A percentile compares a stretch with the other conserved stretches of the same genome.
These are phyloP conservation scores for Papilio xuthus DNA, from an alignment of 1,140 invertebrate genomes.

Conservation along the genomic window DNA sequence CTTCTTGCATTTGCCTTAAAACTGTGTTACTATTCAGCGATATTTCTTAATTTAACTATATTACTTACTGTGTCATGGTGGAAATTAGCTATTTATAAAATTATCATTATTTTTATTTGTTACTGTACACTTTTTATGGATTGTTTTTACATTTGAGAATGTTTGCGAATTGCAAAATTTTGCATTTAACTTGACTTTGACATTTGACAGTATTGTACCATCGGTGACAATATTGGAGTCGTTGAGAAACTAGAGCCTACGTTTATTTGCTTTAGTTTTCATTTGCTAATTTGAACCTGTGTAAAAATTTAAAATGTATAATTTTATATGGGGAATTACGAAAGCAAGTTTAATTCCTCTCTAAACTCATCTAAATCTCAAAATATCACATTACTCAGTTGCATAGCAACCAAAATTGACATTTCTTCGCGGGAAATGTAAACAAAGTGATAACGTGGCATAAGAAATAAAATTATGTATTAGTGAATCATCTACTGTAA, in stretches of 20 bases:
- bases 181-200: conserved; percentile 11
- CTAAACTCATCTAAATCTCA: not conserved
- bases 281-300: not conserved
- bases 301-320: not conserved
- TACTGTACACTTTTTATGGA: not conserved
- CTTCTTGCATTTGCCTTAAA: conserved; percentile 19
- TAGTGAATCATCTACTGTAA: not conserved
- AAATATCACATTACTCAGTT: conserved; percentile 41
- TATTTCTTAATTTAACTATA: not conserved
- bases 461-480: conserved; percentile 13
- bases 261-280: not conserved
- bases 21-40: not conserved
- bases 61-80: conserved; percentile 50
- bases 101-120: conserved; percentile 1
- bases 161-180: not conserved
- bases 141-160: not conserved
- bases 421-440: conserved; percentile 64
- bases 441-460: conserved; percentile 46
- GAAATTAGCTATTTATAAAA: conserved; percentile 22
- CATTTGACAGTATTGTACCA: not conserved
- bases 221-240: not conserved
- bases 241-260: not conserved
- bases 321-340: not conserved
- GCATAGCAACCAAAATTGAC: conserved; percentile 56
- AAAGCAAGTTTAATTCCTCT: not conserved